Percentiles rank a stretch among this genome's conserved stretches.
Evolutionary conservation across 2,797 vertebrate species (phyloP).

Genomic region (Melanotaenia parkinsoni): DNA sequence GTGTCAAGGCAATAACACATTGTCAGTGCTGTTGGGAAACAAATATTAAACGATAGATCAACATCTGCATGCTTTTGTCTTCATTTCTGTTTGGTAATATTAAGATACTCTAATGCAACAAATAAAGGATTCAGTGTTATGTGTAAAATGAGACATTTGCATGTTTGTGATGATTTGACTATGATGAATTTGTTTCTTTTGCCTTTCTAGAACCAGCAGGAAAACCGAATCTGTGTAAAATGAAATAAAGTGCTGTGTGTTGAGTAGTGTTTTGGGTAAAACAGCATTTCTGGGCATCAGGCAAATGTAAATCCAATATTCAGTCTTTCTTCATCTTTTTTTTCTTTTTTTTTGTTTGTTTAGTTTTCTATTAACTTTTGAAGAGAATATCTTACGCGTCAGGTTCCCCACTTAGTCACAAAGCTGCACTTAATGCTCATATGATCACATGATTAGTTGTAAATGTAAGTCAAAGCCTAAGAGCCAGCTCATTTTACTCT

Average conservation of each 20-base stretch:
- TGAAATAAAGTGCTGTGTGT: slow-evolving; percentile 11
- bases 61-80: slow-evolving; percentile 66
- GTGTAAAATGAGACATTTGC: slow-evolving; percentile 59
- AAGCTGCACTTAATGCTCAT: not conserved
- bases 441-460: not conserved
- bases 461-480: not conserved
- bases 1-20: slow-evolving; percentile 83
- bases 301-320: not conserved
- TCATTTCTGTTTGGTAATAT: slow-evolving; percentile 81
- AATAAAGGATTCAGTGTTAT: slow-evolving; percentile 66
- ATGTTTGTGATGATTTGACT: slow-evolving; percentile 54
- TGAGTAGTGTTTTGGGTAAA: not conserved
- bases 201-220: slow-evolving; percentile 11
- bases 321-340: not conserved
- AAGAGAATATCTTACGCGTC: not conserved
- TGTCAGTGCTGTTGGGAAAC: slow-evolving; percentile 78
- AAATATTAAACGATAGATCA: slow-evolving; percentile 72
- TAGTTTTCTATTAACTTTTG: not conserved
- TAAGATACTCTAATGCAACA: slow-evolving; percentile 81
- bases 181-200: slow-evolving; percentile 18
- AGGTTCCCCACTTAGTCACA: not conserved
- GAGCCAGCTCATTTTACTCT: not conserved
- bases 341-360: not conserved
- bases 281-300: not conserved
- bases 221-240: slow-evolving; percentile 23